Evolutionary conservation across 2,888 invertebrate species (phyloP), one percentile per base, ranked within the genome.

Genomic region (Cloeon dipterum): DNA sequence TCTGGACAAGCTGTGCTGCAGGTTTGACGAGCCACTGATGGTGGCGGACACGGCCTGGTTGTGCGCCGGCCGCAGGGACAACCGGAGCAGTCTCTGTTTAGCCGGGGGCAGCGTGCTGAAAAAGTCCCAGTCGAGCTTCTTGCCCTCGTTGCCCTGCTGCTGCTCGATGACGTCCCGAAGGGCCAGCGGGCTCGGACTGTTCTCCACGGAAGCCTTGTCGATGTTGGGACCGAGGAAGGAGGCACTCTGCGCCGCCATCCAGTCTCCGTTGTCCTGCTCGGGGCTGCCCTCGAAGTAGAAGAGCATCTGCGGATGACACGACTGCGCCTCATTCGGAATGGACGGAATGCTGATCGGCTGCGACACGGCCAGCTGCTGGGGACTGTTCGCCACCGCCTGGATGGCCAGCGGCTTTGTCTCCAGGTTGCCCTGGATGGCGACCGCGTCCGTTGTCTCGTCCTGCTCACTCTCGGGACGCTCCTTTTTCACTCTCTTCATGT

Each of bases 401-500:
- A 29, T 29, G 13, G n/a, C 34, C 10, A 20, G 19, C 5, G 18
- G 34, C 17, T 34, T 5, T 8, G 20, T 16, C 25, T 10, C 10
- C n/a, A n/a, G n/a, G n/a, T n/a, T n/a, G n/a, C n/a, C n/a, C n/a
- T n/a, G n/a, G n/a, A n/a, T n/a, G n/a, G n/a, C n/a, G 13, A 33
- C 7, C n/a, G 25, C 4, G 19, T 13, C 57, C 41, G 61, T 61
- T 44, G 62, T 61, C 1, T 50, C 42, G 13, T 39, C 57, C 0
- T 52, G 50, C 7, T 59, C 59, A 38, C 61, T 44, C 4, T 45
- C 45, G 34, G 55, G 53, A 4, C 47, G 45, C 32, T 50, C 52
- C 33, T 53, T 55, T 4, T 58, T 67, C 39, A 70, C 70, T 47
- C 67, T 64, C 43, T 76, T 68, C 71, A 82, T 67, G 50, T 85